Conservation (phyloP, 2,113 vertebrate genomes). For the Drymodes brunneopygia region DNA sequence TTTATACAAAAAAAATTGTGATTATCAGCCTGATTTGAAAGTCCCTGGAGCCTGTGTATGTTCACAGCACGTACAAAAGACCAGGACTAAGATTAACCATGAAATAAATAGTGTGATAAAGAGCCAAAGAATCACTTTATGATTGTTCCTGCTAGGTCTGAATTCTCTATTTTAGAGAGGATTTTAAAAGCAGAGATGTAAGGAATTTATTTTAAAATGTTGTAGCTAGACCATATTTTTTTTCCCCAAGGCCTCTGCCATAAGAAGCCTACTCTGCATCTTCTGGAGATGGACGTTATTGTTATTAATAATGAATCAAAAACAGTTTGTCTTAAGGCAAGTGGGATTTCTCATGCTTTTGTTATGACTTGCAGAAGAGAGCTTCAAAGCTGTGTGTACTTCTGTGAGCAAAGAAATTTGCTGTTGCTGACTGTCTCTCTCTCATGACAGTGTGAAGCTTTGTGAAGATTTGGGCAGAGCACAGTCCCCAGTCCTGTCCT, state of each 20-base stretch:
- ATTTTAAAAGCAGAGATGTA: neutral
- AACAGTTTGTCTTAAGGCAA: neutral
- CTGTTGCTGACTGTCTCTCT: neutral
- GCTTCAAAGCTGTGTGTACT: neutral
- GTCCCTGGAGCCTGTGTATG: neutral
- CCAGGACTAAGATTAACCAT: neutral
- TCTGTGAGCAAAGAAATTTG: neutral
- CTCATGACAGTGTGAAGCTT: neutral
- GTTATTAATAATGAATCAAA: conserved; percentile 57
- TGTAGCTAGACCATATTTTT: neutral
- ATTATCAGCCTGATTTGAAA: neutral
- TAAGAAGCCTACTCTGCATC: neutral
- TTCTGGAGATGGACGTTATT: neutral
- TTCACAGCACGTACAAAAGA: neutral
- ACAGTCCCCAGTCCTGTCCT: neutral
- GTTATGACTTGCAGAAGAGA: neutral
- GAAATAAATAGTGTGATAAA: neutral
- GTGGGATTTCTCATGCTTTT: conserved; percentile 21
- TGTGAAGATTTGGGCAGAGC: neutral
- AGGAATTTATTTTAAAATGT: neutral
- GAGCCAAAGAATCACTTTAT: neutral
- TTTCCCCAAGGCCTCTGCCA: neutral
- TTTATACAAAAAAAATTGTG: neutral
- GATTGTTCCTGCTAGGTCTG: neutral
- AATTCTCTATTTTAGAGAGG: neutral